Base-by-base conservation (phyloP, 2,797 vertebrate genomes). In the Triplophysa yarkandensis region DNA sequence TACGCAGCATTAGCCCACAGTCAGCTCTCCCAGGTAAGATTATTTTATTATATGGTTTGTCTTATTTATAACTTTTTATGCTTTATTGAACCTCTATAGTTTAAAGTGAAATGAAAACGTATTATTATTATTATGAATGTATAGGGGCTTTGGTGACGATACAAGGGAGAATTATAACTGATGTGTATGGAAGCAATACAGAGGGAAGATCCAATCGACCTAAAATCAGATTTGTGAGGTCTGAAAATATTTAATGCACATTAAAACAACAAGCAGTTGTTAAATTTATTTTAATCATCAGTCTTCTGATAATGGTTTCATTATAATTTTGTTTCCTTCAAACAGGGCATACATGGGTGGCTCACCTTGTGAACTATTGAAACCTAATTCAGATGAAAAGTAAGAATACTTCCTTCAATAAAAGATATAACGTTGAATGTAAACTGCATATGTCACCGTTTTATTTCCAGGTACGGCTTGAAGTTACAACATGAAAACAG, bases 141-240 rank as follows among this genome's bases (percentile, higher is more conserved):
- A 4, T 83, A 96, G 94, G 92, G 8, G 84, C 89, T 3, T 0
- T 94, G 79, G 86, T 95, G 77, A 91, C 86, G 4, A 52, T 92
- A 4, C 62, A 48, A 16, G 94, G 94, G 7, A 79, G 39, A 58
- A 92, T 90, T 78, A 91, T 73, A 77, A 90, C 91, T 0, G 89
- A 95, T 27, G 91, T 94, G 16, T 96, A 94, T 13, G 93, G 94
- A 69, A 94, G 90, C 85, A 94, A 93, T 81, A 91, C 85, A 0
- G 87, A 68, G 16, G 58, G 41, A 69, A 94, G 92, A 80, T 88
- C 92, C 6, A 95, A 93, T 27, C 91, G 90, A 43, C 71, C 60
- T 70, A 80, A 94, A n/a, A 81, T 84, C 72, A 86, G 91, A 72
- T 87, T 96, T 84, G 77, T 95, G 77, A 94, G 95, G 94, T 93